phyloP scores from a whole-genome alignment of 2,888 invertebrate genomes.

The Ephialtes manifestator region DNA sequence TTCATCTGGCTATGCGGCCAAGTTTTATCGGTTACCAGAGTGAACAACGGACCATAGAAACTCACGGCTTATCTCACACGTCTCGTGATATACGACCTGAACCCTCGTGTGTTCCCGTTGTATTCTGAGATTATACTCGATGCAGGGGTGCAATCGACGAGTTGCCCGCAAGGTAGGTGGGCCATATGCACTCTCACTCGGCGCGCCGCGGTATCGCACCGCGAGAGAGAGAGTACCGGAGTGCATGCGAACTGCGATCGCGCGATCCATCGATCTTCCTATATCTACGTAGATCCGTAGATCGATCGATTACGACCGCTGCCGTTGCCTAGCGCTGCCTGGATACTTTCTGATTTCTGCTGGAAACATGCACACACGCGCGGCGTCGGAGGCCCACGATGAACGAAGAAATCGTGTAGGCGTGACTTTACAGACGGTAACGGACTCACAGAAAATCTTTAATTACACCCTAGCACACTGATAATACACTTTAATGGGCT shows the following conservation, averaged over 20 bases:
- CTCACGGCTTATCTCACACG: conserved; percentile 55
- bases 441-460: conserved; percentile 56
- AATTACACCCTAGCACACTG: conserved; percentile 43
- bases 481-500: conserved; percentile 37
- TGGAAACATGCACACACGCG: background rate
- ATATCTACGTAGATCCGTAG: conserved; percentile 40
- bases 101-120: conserved; percentile 55
- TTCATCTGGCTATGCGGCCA: conserved; percentile 3
- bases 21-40: conserved; percentile 46
- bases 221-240: conserved; percentile 4
- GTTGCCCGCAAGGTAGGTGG: conserved; percentile 53
- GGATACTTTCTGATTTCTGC: conserved; percentile 39
- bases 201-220: background rate
- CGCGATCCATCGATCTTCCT: conserved; percentile 56
- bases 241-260: conserved; percentile 47
- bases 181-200: conserved; percentile 27
- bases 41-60: conserved; percentile 41
- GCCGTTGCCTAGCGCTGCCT: background rate
- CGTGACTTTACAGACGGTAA: conserved; percentile 42
- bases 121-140: conserved; percentile 61
- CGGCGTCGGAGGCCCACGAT: conserved; percentile 9
- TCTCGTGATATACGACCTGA: conserved; percentile 65
- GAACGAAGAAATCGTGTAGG: conserved; percentile 47
- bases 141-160: conserved; percentile 54
- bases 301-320: conserved; percentile 57